Evolutionary conservation across 2,888 invertebrate genomes (phyloP).

Genomic region (Sisyra terminalis): DNA sequence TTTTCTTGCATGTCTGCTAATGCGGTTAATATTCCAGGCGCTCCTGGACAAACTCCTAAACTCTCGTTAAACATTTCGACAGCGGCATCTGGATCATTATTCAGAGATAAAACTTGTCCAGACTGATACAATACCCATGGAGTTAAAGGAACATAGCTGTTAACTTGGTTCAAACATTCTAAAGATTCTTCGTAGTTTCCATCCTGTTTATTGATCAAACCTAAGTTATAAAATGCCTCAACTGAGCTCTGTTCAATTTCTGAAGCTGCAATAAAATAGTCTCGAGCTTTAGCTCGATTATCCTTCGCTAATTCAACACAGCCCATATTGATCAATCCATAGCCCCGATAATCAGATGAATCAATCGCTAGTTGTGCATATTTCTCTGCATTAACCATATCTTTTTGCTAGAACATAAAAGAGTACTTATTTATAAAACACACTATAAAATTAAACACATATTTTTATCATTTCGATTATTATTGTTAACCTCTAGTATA

Average conservation of each 20-base stretch:
- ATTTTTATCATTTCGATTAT: too few relatives aligned
- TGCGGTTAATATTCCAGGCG: slow-evolving; percentile 76
- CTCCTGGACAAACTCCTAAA: slow-evolving; percentile 69
- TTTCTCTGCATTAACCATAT: slow-evolving; percentile 57
- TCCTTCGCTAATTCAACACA: slow-evolving; percentile 57
- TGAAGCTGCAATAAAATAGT: slow-evolving; percentile 56
- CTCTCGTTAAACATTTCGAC: slow-evolving; percentile 56
- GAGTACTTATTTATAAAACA: too few relatives aligned
- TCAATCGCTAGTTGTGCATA: slow-evolving; percentile 58
- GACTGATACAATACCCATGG: slow-evolving; percentile 52
- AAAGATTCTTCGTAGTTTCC: slow-evolving; percentile 57
- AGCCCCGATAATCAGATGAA: slow-evolving; percentile 60
- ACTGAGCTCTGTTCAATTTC: slow-evolving; percentile 67
- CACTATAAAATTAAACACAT: too few relatives aligned
- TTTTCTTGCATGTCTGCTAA: slow-evolving; percentile 81
- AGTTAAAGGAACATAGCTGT: slow-evolving; percentile 34
- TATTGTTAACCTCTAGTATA: too few relatives aligned
- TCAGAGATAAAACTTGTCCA: slow-evolving; percentile 56
- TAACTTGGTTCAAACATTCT: slow-evolving; percentile 64
- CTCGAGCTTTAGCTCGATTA: slow-evolving; percentile 51
- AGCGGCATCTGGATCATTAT: slow-evolving; percentile 41
- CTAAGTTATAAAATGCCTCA: slow-evolving; percentile 71
- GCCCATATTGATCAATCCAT: slow-evolving; percentile 72
- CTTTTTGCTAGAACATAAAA: slow-evolving; percentile 56
- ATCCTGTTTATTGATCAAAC: slow-evolving; percentile 50